Evolutionary conservation across 2,797 vertebrate genomes (phyloP), one percentile per base, ranked within the genome.

Genomic region (Darevskia nairensis): DNA sequence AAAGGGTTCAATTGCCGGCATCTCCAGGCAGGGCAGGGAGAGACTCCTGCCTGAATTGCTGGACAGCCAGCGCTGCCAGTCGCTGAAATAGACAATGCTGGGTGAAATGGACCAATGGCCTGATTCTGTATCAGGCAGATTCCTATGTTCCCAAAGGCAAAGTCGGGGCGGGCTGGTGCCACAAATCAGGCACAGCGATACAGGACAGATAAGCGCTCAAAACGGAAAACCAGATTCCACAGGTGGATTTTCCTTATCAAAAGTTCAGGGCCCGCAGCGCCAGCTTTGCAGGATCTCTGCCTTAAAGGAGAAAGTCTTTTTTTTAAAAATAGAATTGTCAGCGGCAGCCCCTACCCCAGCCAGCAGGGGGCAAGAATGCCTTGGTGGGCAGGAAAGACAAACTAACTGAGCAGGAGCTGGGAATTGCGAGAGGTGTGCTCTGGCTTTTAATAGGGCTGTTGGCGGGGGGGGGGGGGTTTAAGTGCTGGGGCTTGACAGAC

Each of bases 381-480:
- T 6, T 2, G 23, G 19, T 17, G 21, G 32, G 13, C 4, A 35
- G 29, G 79, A 32, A 35, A 32, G 29, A 13, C 39, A 3, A 55
- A 1, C 17, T 19, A 27, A 3, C 50, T 6, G 2, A 41, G 39
- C 19, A 8, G n/a, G 6, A 10, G 25, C 23, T 6, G 2, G 59
- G 39, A 50, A 11, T 3, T 0, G 41, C n/a, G 1, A 8, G 2
- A 27, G 25, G 46, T 23, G 13, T 1, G 2, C 3, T 39, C 72
- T 35, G 80, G 46, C 41, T 59, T 72, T 71, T 3, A 80, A 61
- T 7, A 46, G 19, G 61, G 41, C 21, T 0, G 8, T n/a, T 29
- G 23, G 15, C 7, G 13, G 1, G 5, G 8, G 23, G 50, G 8
- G 11, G 2, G 32, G 39, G 25, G 6, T 19, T 21, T 10, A 9